Evolutionary conservation across 2,113 vertebrate species (phyloP).

Genomic region (Rhinolophus ferrumequinum): DNA sequence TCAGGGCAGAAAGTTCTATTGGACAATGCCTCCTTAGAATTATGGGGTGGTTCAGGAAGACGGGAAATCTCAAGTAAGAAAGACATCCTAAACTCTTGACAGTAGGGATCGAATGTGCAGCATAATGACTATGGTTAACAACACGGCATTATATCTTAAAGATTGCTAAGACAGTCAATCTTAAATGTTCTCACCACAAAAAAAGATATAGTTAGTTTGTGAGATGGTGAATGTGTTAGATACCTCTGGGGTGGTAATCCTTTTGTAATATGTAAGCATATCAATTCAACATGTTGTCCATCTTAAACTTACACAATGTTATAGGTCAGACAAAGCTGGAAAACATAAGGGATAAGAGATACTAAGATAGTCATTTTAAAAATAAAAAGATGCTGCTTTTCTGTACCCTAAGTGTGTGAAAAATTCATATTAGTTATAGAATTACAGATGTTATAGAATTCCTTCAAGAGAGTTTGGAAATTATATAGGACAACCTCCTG

Average conservation of each 20-base stretch:
- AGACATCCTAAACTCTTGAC: background rate
- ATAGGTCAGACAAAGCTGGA: background rate
- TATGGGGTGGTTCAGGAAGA: background rate
- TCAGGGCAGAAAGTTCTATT: background rate
- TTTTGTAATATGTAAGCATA: background rate
- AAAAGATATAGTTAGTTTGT: background rate
- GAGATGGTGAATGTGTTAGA: background rate
- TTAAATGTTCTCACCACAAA: background rate
- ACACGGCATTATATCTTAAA: background rate
- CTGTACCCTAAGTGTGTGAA: background rate
- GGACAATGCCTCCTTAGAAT: background rate
- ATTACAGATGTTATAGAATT: background rate
- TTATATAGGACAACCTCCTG: background rate
- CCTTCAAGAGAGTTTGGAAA: background rate
- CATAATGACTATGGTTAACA: background rate
- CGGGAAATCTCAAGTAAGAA: background rate
- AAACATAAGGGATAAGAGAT: too few relatives aligned
- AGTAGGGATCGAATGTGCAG: background rate
- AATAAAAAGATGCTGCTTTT: background rate
- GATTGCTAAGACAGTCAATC: background rate
- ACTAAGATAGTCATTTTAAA: background rate
- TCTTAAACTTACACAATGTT: background rate
- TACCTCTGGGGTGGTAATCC: background rate
- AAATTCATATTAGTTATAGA: background rate
- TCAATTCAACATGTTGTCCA: background rate